Evolutionary conservation across 2,113 vertebrate species (phyloP).

Genomic region (Myotis davidii): DNA sequence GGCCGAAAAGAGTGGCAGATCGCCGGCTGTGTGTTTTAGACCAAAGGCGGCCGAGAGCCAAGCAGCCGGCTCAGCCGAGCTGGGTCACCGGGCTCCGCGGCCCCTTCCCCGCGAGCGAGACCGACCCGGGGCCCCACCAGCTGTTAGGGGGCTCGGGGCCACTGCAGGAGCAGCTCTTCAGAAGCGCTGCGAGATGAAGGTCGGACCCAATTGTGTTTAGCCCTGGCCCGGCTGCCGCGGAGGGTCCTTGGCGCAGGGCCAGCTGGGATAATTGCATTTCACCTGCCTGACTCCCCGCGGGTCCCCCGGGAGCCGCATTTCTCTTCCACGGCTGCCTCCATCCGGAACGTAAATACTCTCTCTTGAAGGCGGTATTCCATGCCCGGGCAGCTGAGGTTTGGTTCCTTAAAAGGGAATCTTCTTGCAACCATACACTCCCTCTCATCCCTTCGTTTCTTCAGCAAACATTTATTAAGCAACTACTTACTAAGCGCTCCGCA

Average conservation of each 20-base stretch:
- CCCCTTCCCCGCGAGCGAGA: conserved; percentile 43
- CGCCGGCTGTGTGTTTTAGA: conserved; percentile 47
- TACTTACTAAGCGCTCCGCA: background rate
- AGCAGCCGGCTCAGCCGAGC: conserved; percentile 18
- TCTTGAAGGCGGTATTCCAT: conserved; percentile 41
- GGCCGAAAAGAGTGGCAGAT: background rate
- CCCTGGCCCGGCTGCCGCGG: conserved; percentile 28
- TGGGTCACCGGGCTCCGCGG: conserved; percentile 1
- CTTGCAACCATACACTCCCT: background rate
- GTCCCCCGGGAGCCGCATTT: conserved; percentile 53
- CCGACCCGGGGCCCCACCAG: conserved; percentile 61
- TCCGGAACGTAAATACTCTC: conserved; percentile 65
- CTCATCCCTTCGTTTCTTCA: background rate
- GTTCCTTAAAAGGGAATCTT: conserved; percentile 55
- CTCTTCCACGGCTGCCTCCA: conserved; percentile 44
- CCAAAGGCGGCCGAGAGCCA: background rate
- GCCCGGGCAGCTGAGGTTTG: conserved; percentile 41
- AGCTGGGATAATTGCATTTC: conserved; percentile 78
- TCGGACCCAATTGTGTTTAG: conserved; percentile 53
- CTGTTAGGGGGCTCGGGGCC: conserved; percentile 45
- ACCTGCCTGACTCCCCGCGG: conserved; percentile 59
- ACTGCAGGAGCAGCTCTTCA: conserved; percentile 33
- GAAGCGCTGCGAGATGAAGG: conserved; percentile 64
- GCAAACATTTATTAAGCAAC: conserved; percentile 60
- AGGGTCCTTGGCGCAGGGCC: conserved; percentile 67